Conservation (phyloP, 2,888 invertebrate species). For the Choristoneura rosaceana region DNA sequence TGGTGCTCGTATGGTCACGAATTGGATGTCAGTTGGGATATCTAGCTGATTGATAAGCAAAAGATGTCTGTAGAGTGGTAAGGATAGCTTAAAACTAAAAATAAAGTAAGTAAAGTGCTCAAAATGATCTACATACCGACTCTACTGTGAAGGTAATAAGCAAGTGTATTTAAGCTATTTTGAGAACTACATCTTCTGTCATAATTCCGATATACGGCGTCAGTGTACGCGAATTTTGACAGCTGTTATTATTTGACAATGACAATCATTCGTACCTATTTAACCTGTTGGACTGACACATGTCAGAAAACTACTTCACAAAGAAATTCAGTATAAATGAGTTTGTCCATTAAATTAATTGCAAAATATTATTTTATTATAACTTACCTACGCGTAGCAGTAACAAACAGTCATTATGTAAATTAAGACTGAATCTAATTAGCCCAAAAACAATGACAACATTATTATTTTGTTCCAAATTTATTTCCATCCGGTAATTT, state of each 20-base stretch:
- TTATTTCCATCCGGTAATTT: constrained; percentile 26
- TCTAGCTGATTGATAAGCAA: neutral
- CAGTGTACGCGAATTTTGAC: neutral
- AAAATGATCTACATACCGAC: too few relatives aligned
- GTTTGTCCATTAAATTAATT: too few relatives aligned
- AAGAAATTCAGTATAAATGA: too few relatives aligned
- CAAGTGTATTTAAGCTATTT: too few relatives aligned
- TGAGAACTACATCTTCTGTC: too few relatives aligned
- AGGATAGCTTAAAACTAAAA: neutral
- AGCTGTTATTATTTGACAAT: neutral
- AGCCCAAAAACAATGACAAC: neutral
- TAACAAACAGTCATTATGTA: neutral
- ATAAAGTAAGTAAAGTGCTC: too few relatives aligned
- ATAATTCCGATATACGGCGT: neutral
- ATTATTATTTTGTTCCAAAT: constrained; percentile 4
- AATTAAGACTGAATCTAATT: neutral
- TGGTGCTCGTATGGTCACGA: constrained; percentile 23
- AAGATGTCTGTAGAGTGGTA: too few relatives aligned
- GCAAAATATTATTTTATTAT: too few relatives aligned
- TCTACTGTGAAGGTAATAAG: too few relatives aligned
- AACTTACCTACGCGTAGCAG: neutral
- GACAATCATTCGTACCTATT: neutral
- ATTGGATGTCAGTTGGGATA: constrained; percentile 16
- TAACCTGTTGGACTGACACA: neutral
- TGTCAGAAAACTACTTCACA: neutral